Evolutionary conservation across 2,113 vertebrate genomes (phyloP), one percentile per base, ranked within the genome.

Genomic region (Phocoena phocoena): DNA sequence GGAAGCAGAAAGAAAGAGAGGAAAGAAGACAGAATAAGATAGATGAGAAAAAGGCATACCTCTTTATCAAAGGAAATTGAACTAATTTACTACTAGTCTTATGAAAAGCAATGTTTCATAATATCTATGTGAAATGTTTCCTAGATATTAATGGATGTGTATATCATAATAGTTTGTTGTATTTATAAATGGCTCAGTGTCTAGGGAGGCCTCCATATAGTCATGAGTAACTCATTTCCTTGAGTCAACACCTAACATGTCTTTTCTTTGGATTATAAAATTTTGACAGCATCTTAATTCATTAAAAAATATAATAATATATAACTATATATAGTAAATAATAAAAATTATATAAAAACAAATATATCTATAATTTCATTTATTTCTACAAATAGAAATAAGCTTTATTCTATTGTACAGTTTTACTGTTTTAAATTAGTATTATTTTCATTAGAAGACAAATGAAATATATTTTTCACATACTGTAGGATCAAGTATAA

Each of bases 391-490:
- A 91, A 89, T 18, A 77, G 2, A 74, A 77, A 58, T 77, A 1
- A 47, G 81, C 1, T 62, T 73, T 67, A 9, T 6, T 89, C 13
- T 53, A 38, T 5, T 15, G 9, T 20, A 14, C 25, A 13, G 0
- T 65, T 77, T 76, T 74, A 44, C 13, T 81, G 33, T 60, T 90
- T 83, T 41, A 93, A 92, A 68, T 73, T 68, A 76, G 18, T 73
- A 94, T 62, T 74, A 26, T 2, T 84, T 85, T 95, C 26, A 88
- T 28, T 92, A 44, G 1, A 81, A 95, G 20, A 94, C 83, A 77
- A 84, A 83, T 79, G 20, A 53, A 33, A 91, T 91, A 70, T 25
- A 71, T 87, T 93, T 93, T 95, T 60, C 25, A 85, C 13, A 70
- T 21, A n/a, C 33, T 79, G 0, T 2, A 82, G 20, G 5, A 67